Percentiles rank a stretch among this genome's conserved stretches.
phyloP scores from a whole-genome alignment of 2,113 vertebrate genomes.

The Clarias gariepinus region DNA sequence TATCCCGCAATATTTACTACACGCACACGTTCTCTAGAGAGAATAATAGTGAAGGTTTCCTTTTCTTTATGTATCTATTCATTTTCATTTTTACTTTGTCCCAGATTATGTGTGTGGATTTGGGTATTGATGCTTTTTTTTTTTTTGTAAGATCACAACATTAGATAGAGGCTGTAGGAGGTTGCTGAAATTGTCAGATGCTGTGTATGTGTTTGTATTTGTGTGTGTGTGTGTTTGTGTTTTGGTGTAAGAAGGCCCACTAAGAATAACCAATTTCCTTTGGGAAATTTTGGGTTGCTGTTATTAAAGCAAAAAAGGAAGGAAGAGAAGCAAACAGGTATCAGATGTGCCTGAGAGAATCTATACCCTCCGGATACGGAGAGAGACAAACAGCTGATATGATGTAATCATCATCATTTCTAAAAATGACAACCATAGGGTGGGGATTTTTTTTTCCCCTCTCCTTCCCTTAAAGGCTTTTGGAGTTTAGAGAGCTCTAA shows the following conservation, averaged over 20 bases:
- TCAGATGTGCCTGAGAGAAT: slow-evolving; percentile 31
- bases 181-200: not conserved
- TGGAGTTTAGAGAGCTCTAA: slow-evolving; percentile 55
- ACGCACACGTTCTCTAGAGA: not conserved
- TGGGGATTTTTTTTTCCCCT: slow-evolving; percentile 20
- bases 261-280: slow-evolving; percentile 35
- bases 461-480: slow-evolving; percentile 56
- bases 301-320: slow-evolving; percentile 15
- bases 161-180: not conserved
- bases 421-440: slow-evolving; percentile 31
- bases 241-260: not conserved
- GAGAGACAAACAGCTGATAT: slow-evolving; percentile 14
- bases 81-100: not conserved
- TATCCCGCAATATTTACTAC: not conserved
- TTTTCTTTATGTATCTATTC: not conserved
- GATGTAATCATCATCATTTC: slow-evolving; percentile 7
- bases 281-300: slow-evolving; percentile 31
- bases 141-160: not conserved
- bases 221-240: slow-evolving; percentile 4
- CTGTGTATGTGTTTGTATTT: slow-evolving; percentile 18
- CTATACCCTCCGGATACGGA: not conserved
- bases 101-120: not conserved
- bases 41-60: not conserved
- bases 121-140: not conserved
- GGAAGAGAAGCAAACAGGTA: slow-evolving; percentile 21